A percentile compares a stretch with the other conserved stretches of the same genome.
Evolutionary conservation across 1,140 invertebrate species (phyloP).

Genomic region (Drosophila willistoni): DNA sequence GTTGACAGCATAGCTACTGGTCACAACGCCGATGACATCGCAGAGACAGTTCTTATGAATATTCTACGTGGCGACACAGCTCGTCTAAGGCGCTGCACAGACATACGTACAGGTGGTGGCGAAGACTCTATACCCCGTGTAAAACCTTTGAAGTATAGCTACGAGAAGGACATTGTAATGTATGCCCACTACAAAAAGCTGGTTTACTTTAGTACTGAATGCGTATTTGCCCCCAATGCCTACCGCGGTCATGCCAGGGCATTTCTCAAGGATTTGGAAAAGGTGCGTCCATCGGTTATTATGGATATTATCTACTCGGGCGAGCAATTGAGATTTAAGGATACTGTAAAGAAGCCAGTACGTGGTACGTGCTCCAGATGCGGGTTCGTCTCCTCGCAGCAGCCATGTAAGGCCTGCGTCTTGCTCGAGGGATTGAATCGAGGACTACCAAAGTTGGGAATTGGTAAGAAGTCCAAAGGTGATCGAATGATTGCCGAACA

Average conservation of each 20-base stretch:
- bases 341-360: conserved; percentile 91
- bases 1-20: conserved; percentile 98
- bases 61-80: conserved; percentile 98
- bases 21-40: conserved; percentile 99
- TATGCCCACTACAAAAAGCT: conserved; percentile 98
- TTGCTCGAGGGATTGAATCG: conserved; percentile 97
- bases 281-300: conserved; percentile 95
- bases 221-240: conserved; percentile 99
- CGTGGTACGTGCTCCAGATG: conserved; percentile 93
- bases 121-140: conserved; percentile 95
- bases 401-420: conserved; percentile 98
- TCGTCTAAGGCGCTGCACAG: conserved; percentile 94
- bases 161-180: conserved; percentile 99
- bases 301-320: conserved; percentile 99
- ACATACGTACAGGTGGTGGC: conserved; percentile 92
- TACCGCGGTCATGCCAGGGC: conserved; percentile 97
- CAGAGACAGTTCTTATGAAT: conserved; percentile 99
- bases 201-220: conserved; percentile 99
- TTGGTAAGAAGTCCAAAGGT: conserved; percentile 93
- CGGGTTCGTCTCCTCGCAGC: conserved; percentile 97
- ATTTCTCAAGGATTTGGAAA: conserved; percentile 98
- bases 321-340: conserved; percentile 93
- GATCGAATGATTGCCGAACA: conserved; percentile 86
- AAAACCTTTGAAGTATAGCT: conserved; percentile 99
- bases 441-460: conserved; percentile 93